Conservation (phyloP, 2,888 invertebrate genomes). For the Morpho helenor region DNA sequence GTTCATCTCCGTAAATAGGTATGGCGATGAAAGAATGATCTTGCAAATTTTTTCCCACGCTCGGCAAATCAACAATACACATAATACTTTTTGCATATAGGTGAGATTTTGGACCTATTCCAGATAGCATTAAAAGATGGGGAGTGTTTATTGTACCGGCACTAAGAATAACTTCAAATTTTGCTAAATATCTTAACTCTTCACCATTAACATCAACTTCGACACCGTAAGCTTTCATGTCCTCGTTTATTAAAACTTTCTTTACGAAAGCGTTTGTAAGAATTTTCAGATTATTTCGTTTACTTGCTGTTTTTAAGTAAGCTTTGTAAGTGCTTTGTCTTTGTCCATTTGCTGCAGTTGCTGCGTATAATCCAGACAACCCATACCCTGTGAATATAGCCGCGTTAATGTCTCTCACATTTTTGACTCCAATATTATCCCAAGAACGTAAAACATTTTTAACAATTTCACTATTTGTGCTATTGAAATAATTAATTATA, state of each 20-base stretch:
- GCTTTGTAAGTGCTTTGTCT: slow-evolving; percentile 68
- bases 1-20: slow-evolving; percentile 44
- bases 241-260: slow-evolving; percentile 46
- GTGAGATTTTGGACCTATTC: slow-evolving; percentile 64
- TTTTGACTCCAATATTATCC: slow-evolving; percentile 59
- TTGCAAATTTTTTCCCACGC: slow-evolving; percentile 74
- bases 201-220: slow-evolving; percentile 40
- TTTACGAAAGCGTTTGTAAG: slow-evolving; percentile 68
- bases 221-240: slow-evolving; percentile 51
- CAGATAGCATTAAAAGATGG: slow-evolving; percentile 72
- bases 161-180: slow-evolving; percentile 67
- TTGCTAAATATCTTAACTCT: slow-evolving; percentile 34
- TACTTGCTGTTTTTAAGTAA: slow-evolving; percentile 50
- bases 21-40: slow-evolving; percentile 69
- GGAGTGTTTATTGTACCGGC: slow-evolving; percentile 71
- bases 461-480: slow-evolving; percentile 47
- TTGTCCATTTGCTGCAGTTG: slow-evolving; percentile 62
- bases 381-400: slow-evolving; percentile 51
- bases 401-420: slow-evolving; percentile 56
- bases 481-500: slow-evolving; percentile 60
- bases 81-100: slow-evolving; percentile 49
- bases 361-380: slow-evolving; percentile 59
- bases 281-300: slow-evolving; percentile 50
- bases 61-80: slow-evolving; percentile 53
- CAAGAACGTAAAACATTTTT: slow-evolving; percentile 50